Percentiles rank a stretch among this genome's conserved stretches.
phyloP scores from a whole-genome alignment of 2,888 invertebrate species.

The Melieria omissa region DNA sequence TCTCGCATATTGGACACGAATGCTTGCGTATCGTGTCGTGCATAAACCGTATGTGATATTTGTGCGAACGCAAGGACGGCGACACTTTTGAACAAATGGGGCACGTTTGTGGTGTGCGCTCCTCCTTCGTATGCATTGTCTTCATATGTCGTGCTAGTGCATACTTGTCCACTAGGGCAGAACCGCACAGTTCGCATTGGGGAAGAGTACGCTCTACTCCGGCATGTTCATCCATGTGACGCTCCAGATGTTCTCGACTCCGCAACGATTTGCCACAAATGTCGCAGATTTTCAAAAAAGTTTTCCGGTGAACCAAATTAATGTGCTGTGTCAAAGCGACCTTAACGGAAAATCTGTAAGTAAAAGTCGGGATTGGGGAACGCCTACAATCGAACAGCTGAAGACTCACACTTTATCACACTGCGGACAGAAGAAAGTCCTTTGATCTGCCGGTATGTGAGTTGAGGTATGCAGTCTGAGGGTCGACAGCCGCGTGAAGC shows the following conservation, averaged over 20 bases:
- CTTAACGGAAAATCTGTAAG: constrained; percentile 55
- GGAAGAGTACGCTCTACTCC: constrained; percentile 53
- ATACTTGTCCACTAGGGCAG: constrained; percentile 56
- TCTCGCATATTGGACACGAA: constrained; percentile 63
- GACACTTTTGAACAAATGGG: constrained; percentile 58
- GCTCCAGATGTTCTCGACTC: constrained; percentile 55
- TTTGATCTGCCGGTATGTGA: constrained; percentile 60
- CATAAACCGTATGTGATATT: constrained; percentile 59
- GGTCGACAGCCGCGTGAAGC: constrained; percentile 53
- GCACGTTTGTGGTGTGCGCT: constrained; percentile 56
- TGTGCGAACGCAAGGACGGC: constrained; percentile 56
- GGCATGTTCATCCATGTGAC: constrained; percentile 60
- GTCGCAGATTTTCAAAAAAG: constrained; percentile 61
- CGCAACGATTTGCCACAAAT: constrained; percentile 62
- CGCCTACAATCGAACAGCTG: neutral
- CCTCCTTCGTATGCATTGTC: constrained; percentile 58
- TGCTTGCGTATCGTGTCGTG: constrained; percentile 58
- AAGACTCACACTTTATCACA: constrained; percentile 49
- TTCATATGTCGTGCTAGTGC: constrained; percentile 62
- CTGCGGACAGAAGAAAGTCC: constrained; percentile 53
- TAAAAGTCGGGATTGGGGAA: neutral
- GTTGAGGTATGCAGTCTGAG: constrained; percentile 57
- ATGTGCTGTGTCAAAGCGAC: constrained; percentile 57
- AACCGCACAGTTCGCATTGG: constrained; percentile 60
- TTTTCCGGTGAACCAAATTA: constrained; percentile 58